Conservation (phyloP, 2,797 vertebrate genomes). For the Crocodylus rhombifer region DNA sequence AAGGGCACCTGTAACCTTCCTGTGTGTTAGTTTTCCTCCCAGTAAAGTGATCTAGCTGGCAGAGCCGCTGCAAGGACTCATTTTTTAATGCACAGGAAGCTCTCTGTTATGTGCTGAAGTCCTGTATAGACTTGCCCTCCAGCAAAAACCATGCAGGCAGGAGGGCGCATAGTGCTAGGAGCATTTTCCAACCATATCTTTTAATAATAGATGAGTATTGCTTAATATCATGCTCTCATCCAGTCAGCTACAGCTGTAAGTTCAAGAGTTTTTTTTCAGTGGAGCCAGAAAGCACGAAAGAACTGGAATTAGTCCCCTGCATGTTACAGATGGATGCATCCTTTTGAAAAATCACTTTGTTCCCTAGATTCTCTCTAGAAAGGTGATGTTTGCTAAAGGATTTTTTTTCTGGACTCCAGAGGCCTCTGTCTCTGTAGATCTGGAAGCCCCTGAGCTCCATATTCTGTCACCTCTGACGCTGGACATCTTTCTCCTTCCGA, state of each 20-base stretch:
- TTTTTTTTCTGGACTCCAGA: not conserved
- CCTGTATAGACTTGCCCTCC: not conserved
- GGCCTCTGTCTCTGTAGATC: no score
- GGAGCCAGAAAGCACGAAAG: not conserved
- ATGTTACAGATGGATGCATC: not conserved
- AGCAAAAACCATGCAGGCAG: not conserved
- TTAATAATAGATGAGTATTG: not conserved
- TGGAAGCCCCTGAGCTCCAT: no score
- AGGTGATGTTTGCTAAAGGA: not conserved
- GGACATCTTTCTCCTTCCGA: no score
- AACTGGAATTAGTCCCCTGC: not conserved
- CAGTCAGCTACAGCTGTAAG: not conserved
- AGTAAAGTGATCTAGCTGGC: fast-evolving
- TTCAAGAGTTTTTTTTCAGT: no score
- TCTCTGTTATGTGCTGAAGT: not conserved
- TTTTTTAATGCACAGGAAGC: not conserved
- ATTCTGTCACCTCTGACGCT: no score
- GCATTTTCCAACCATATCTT: not conserved
- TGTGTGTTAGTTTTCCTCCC: fast-evolving
- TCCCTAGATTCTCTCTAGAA: not conserved
- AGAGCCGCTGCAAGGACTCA: not conserved
- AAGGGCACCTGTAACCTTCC: not conserved
- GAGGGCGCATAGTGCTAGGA: not conserved
- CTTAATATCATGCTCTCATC: not conserved
- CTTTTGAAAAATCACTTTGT: not conserved